Conservation (phyloP, 1,140 invertebrate genomes). For the Charaxes varanes region DNA sequence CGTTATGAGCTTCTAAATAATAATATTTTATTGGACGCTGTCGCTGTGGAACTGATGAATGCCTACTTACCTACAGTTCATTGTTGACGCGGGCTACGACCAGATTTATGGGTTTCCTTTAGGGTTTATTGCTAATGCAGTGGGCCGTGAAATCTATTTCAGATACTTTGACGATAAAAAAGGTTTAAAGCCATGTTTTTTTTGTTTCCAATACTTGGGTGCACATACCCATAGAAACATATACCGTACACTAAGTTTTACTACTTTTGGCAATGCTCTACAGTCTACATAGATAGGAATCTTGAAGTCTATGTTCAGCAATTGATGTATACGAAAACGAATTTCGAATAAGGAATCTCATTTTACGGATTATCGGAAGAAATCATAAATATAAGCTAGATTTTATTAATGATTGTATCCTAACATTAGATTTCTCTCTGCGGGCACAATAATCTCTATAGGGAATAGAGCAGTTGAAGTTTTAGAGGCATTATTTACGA, state of each 20-base stretch:
- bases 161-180: no score
- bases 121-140: conserved; percentile 60
- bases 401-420: conserved; percentile 60
- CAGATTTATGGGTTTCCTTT: conserved; percentile 50
- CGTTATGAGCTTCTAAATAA: conserved; percentile 69
- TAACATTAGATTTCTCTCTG: conserved; percentile 52
- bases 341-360: no score
- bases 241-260: no score
- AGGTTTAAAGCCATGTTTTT: no score
- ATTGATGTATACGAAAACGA: no score
- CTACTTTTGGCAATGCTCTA: no score
- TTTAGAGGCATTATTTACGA: conserved; percentile 64
- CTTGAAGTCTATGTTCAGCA: no score
- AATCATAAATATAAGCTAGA: no score
- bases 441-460: conserved; percentile 39
- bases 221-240: no score
- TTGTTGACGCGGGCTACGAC: conserved; percentile 37
- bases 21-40: conserved; percentile 63
- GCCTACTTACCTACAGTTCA: conserved; percentile 50
- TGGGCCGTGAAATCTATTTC: conserved; percentile 20
- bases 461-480: conserved; percentile 40
- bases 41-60: conserved; percentile 52
- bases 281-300: no score
- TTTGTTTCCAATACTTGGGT: no score
- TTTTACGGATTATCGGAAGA: no score